Evolutionary conservation across 2,797 vertebrate species (phyloP).

Genomic region (Lepilemur septentrionalis): DNA sequence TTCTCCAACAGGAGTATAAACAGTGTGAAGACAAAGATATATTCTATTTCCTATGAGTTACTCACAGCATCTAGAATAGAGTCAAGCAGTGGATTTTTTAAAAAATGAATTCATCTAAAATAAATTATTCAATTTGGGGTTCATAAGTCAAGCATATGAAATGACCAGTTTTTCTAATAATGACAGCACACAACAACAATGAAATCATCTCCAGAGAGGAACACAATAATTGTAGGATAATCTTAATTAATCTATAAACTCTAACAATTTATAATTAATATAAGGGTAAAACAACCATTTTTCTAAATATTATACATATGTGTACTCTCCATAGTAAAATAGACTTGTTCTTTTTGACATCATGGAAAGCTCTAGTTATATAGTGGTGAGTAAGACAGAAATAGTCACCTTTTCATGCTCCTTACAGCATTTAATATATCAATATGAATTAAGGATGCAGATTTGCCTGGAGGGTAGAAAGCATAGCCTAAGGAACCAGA

Average conservation of each 20-base stretch:
- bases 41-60: neutral
- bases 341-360: neutral
- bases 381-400: neutral
- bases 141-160: neutral
- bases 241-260: neutral
- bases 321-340: neutral
- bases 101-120: neutral
- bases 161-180: neutral
- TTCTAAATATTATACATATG: constrained; percentile 8
- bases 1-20: neutral
- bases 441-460: neutral
- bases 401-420: neutral
- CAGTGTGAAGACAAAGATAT: neutral
- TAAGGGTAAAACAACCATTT: constrained; percentile 5
- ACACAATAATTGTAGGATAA: neutral
- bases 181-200: neutral
- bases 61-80: neutral
- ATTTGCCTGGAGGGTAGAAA: neutral
- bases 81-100: neutral
- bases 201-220: neutral
- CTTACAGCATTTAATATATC: neutral
- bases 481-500: neutral
- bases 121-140: neutral
- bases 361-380: neutral
- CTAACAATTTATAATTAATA: neutral